Conservation (phyloP, 2,888 invertebrate species). For the Apamea epomidion region DNA sequence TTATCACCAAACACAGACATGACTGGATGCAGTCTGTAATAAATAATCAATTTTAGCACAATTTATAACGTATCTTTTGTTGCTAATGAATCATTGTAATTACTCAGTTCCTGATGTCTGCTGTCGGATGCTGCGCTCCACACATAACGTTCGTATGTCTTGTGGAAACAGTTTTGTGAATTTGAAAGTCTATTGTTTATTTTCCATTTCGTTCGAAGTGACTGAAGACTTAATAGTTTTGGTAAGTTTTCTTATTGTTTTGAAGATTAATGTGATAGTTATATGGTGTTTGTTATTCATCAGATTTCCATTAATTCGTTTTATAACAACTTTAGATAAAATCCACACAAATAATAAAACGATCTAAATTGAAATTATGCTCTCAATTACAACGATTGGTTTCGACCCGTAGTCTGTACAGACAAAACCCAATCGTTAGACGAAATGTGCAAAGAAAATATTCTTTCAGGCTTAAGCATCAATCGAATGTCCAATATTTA, state of each 20-base stretch:
- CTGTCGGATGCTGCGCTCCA: slow-evolving; percentile 43
- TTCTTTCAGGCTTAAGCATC: too few species aligned
- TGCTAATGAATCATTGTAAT: slow-evolving; percentile 66
- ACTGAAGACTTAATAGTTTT: not conserved
- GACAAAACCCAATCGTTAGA: too few species aligned
- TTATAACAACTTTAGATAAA: not conserved
- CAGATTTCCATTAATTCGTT: not conserved
- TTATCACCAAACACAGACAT: slow-evolving; percentile 25
- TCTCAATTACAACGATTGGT: too few species aligned
- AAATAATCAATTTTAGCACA: slow-evolving; percentile 54
- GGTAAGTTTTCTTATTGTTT: slow-evolving; percentile 15
- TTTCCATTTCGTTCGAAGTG: not conserved
- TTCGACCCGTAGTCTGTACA: too few species aligned
- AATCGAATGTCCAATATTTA: too few species aligned
- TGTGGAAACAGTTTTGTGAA: not conserved
- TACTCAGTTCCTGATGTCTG: slow-evolving; percentile 66
- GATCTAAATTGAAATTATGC: not conserved
- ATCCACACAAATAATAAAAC: not conserved
- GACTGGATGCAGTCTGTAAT: slow-evolving; percentile 32
- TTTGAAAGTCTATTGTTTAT: not conserved
- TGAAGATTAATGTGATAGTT: not conserved
- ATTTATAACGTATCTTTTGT: slow-evolving; percentile 54
- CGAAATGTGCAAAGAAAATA: too few species aligned
- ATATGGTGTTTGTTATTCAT: too few species aligned
- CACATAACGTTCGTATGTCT: slow-evolving; percentile 21